These are phyloP conservation scores for Aphelenchoides besseyi DNA, from an alignment of 1,140 invertebrate species.

Conservation along the genomic window DNA sequence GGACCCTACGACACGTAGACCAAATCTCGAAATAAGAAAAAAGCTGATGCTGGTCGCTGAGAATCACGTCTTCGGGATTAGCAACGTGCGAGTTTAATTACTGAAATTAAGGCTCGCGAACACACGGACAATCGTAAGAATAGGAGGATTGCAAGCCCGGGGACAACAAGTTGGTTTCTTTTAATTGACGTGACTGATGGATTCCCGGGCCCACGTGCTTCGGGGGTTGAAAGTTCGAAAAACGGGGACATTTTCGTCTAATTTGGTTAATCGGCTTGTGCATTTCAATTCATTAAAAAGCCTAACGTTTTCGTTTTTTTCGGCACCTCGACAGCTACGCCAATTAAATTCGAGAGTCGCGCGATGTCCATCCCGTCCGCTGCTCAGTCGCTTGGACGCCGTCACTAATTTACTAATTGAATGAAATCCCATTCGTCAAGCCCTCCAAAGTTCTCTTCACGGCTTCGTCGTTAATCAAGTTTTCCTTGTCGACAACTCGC, in stretches of 20 bases:
- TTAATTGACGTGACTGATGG: too few relatives aligned
- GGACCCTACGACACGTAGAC: too few relatives aligned
- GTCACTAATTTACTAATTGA: slow-evolving; percentile 1
- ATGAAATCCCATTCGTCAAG: slow-evolving; percentile 3
- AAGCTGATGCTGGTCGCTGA: too few relatives aligned
- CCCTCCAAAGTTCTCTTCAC: background rate
- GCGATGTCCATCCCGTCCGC: background rate
- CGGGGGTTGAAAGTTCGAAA: background rate
- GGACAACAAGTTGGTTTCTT: too few relatives aligned
- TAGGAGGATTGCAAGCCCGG: too few relatives aligned
- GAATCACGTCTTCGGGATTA: too few relatives aligned
- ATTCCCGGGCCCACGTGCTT: too few relatives aligned
- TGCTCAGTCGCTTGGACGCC: background rate
- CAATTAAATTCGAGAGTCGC: slow-evolving; percentile 1
- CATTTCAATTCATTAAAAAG: background rate
- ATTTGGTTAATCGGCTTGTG: background rate
- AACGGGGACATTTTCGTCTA: background rate
- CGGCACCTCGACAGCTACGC: background rate
- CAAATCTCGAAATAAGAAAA: slow-evolving; percentile 3
- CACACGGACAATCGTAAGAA: too few relatives aligned
- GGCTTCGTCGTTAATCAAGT: too few relatives aligned
- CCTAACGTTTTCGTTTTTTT: background rate
- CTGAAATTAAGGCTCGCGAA: background rate
- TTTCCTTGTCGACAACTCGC: background rate
- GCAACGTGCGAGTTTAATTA: background rate